Evolutionary conservation across 2,888 invertebrate species (phyloP), one percentile per base, ranked within the genome.

Genomic region (Barypeithes pellucidus): DNA sequence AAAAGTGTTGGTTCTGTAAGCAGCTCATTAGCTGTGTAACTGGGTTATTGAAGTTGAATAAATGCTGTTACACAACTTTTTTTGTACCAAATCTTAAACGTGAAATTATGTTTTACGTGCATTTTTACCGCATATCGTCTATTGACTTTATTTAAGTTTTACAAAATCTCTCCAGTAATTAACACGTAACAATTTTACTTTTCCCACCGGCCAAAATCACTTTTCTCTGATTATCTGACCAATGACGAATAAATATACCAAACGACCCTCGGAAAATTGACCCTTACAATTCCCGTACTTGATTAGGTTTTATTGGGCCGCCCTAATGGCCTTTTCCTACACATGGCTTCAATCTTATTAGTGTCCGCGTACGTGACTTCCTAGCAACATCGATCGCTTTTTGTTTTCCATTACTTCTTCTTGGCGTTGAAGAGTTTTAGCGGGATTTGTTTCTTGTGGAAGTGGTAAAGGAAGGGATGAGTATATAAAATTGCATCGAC

Each of bases 331-430:
- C 47, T 24, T 47, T 63, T 63, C 57, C 67, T 67, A 57, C 67
- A 54, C 54, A 67, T 57, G 67, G 59, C 67, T 41, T 59, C 57
- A 57, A 67, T 57, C 57, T 59, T 67, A 57, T 59, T 66, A 66
- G 66, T 57, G 67, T 29, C 29, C 18, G 57, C 22, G 57, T 8
- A 67, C 54, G 54, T 67, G 45, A 57, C 57, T 43, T 45, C 45
- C 33, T 43, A 22, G 50, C n/a, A 50, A 50, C 50, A 50, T 50
- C 50, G 50, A 24, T 20, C 50, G 50, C n/a, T n/a, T 50, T 50
- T 50, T 22, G 22, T 50, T 50, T 50, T 50, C 24, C n/a, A 9
- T 39, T 39, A 14, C 14, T 39, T 39, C 7, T 2, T 43, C 16
- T 43, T 43, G 43, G 43, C 16, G 16, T 43, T 14, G 7, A n/a